A percentile compares a stretch with the other conserved stretches of the same genome.
These are phyloP conservation scores for Macrotus californicus DNA, from an alignment of 2,113 vertebrate genomes.

Conservation along the genomic window DNA sequence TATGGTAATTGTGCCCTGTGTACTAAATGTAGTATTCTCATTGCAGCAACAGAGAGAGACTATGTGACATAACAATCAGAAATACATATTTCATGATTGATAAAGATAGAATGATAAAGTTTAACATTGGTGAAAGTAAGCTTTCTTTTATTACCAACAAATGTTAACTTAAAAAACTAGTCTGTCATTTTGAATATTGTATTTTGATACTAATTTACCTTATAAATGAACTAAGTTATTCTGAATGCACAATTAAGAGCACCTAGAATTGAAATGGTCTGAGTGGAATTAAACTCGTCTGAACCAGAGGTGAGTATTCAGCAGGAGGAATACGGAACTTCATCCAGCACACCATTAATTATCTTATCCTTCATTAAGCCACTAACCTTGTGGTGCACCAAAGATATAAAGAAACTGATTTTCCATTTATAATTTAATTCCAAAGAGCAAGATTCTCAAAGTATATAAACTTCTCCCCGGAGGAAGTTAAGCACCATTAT, in stretches of 20 bases:
- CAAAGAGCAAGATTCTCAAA: background rate
- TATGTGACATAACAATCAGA: fast-evolving
- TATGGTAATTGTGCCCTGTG: fast-evolving
- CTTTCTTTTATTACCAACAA: background rate
- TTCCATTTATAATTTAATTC: background rate
- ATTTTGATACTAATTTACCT: background rate
- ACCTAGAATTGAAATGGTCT: fast-evolving
- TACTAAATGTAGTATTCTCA: fast-evolving
- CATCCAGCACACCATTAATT: background rate
- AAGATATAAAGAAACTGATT: background rate
- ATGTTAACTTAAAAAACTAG: background rate
- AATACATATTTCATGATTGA: background rate
- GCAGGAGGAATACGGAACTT: background rate
- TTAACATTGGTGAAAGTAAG: fast-evolving
- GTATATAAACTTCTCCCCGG: background rate
- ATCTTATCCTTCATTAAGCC: background rate
- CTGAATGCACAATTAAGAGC: background rate
- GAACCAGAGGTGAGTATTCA: background rate
- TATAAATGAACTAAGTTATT: background rate
- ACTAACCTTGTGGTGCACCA: background rate
- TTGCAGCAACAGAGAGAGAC: background rate
- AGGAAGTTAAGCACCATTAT: background rate
- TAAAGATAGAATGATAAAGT: background rate
- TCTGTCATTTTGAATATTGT: background rate
- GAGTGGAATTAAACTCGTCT: background rate